Base-by-base conservation (phyloP, 2,888 invertebrate genomes). In the Dolichomitus sp. region DNA sequence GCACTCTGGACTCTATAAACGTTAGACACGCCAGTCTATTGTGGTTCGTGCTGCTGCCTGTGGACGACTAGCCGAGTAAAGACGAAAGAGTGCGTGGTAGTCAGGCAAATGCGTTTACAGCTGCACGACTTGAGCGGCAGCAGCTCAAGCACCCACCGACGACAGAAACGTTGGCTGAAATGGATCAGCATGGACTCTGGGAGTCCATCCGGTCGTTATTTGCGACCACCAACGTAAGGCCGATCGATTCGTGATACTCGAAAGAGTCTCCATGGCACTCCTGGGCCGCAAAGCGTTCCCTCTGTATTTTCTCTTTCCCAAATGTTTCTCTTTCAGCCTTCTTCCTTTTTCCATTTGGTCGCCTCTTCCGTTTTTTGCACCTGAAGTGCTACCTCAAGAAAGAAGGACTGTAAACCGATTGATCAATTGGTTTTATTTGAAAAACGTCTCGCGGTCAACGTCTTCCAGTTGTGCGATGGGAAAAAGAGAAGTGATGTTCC, bases 21-120 rank as follows among this genome's bases (percentile, higher is more conserved):
- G 73, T 90, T 89, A 78, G 89, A 83, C 87, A 90, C 89, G 90
- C 86, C 86, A 86, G 85, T 89, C 88, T 84, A 88, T 88, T 89
- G 84, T 85, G 72, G 76, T 59, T 84, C 80, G 83, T 45, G 61
- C 48, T 27, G 52, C 48, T 65, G 75, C 0, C 17, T 12, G 54
- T 14, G 23, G 52, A 52, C 52, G 12, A 52, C 52, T 52, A 19
- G 50, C n/a, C 37, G 69, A 68, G 59, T 45, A 17, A 14, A 23
- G 57, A 42, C 54, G 66, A 33, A 57, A 65, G 42, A 14, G 12
- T 57, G 40, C 52, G 52, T 19, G 37, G n/a, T 65, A 40, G 54
- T 52, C 50, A 19, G 68, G 33, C 48, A 59, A 70, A 61, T 30
- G 50, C 65, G 48, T 75, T 76, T 52, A 59, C 78, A 81, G 81